Conservation (phyloP, 2,888 invertebrate species). For the Physocephala rufipes region DNA sequence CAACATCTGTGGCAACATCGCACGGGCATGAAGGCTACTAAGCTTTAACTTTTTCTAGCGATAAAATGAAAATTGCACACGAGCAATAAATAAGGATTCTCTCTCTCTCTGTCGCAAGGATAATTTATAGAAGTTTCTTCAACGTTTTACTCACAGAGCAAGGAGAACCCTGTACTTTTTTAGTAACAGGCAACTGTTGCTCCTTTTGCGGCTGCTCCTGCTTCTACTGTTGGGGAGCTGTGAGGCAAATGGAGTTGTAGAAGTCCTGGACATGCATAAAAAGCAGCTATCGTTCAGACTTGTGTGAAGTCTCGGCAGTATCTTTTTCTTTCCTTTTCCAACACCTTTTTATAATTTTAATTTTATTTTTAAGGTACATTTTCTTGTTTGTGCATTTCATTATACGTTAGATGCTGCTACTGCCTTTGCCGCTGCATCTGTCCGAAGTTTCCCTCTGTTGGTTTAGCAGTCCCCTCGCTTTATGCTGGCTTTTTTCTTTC, state of each 20-base stretch:
- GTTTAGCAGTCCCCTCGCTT: not conserved
- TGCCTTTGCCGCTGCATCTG: no score
- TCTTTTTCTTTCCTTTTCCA: constrained; percentile 4
- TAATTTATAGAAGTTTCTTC: constrained; percentile 65
- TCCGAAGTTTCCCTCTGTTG: not conserved
- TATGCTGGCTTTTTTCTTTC: constrained; percentile 8
- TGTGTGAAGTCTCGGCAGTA: not conserved
- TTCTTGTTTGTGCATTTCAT: not conserved
- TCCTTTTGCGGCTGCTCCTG: not conserved
- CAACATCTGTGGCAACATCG: not conserved
- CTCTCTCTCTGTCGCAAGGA: constrained; percentile 66
- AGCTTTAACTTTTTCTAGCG: constrained; percentile 61
- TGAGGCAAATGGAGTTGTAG: no score
- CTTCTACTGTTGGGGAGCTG: not conserved
- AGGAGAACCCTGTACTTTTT: constrained; percentile 27
- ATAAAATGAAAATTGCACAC: constrained; percentile 66
- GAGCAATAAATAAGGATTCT: constrained; percentile 65
- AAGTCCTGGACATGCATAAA: constrained; percentile 4
- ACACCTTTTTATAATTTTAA: not conserved
- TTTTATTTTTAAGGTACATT: no score
- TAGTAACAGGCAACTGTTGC: constrained; percentile 35
- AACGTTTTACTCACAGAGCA: constrained; percentile 54
- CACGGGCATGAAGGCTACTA: constrained; percentile 57
- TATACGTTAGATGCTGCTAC: not conserved
- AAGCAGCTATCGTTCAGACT: constrained; percentile 10